These are phyloP conservation scores for Chlorodrepanis virens DNA, from an alignment of 2,113 vertebrate species.

Conservation along the genomic window DNA sequence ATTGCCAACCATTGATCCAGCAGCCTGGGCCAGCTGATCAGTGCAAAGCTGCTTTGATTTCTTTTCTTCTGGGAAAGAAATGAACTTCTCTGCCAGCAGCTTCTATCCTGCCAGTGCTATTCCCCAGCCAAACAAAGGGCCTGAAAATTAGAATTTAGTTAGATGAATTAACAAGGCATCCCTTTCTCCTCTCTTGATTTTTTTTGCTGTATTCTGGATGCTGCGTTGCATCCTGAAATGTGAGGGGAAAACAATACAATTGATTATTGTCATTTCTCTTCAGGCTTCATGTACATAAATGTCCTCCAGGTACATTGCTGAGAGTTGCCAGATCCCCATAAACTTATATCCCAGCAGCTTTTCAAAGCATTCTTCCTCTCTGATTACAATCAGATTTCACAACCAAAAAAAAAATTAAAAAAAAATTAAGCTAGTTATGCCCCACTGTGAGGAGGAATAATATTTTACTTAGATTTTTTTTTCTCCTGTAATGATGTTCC, in stretches of 20 bases:
- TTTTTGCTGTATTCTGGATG: background rate
- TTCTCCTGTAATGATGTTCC: background rate
- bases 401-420: background rate
- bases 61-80: slow-evolving; percentile 63
- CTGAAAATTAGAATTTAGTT: slow-evolving; percentile 39
- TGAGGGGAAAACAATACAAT: background rate
- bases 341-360: background rate
- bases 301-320: background rate
- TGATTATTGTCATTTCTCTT: background rate
- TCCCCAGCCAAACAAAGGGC: slow-evolving; percentile 42
- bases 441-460: background rate
- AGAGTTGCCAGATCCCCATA: background rate
- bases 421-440: background rate
- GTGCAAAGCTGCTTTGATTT: slow-evolving; percentile 57
- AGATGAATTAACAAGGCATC: slow-evolving; percentile 39
- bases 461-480: background rate
- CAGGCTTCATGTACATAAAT: background rate
- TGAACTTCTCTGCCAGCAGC: slow-evolving; percentile 39
- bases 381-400: background rate
- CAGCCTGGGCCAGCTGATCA: slow-evolving; percentile 59
- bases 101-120: slow-evolving; percentile 7
- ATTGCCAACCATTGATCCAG: slow-evolving; percentile 71
- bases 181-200: background rate
- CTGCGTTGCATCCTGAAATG: background rate
- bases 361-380: background rate